Conservation (phyloP, 2,888 invertebrate genomes). For the Mechanitis mazaeus region DNA sequence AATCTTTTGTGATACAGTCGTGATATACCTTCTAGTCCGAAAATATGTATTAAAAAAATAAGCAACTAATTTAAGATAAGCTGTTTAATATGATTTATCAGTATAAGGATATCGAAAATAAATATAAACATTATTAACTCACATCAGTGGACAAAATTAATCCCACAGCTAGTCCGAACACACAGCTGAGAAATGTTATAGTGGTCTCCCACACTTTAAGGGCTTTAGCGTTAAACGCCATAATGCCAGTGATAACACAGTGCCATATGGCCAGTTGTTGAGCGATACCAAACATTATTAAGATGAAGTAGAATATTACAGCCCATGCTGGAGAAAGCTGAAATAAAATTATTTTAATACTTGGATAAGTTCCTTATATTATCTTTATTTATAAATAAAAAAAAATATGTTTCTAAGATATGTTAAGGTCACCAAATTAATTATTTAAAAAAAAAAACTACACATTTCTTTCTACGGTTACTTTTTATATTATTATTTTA, state of each 20-base stretch:
- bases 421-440: too few species aligned
- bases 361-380: too few species aligned
- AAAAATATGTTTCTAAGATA: too few species aligned
- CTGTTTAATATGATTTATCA: too few species aligned
- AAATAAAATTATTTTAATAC: conserved; percentile 25
- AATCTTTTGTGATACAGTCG: too few species aligned
- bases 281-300: conserved; percentile 91
- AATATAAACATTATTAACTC: conserved; percentile 38
- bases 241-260: conserved; percentile 89
- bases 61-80: too few species aligned
- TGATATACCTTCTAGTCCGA: too few species aligned
- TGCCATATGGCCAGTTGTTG: conserved; percentile 95
- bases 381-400: too few species aligned
- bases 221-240: conserved; percentile 84
- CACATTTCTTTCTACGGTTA: too few species aligned
- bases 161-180: conserved; percentile 88
- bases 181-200: conserved; percentile 89
- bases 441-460: too few species aligned
- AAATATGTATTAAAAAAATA: too few species aligned
- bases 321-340: conserved; percentile 92
- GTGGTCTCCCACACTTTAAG: conserved; percentile 88
- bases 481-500: too few species aligned
- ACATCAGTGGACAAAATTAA: conserved; percentile 92
- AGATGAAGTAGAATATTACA: conserved; percentile 88
- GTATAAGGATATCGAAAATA: not conserved